phyloP scores from a whole-genome alignment of 2,113 vertebrate species.

The Neotoma lepida region DNA sequence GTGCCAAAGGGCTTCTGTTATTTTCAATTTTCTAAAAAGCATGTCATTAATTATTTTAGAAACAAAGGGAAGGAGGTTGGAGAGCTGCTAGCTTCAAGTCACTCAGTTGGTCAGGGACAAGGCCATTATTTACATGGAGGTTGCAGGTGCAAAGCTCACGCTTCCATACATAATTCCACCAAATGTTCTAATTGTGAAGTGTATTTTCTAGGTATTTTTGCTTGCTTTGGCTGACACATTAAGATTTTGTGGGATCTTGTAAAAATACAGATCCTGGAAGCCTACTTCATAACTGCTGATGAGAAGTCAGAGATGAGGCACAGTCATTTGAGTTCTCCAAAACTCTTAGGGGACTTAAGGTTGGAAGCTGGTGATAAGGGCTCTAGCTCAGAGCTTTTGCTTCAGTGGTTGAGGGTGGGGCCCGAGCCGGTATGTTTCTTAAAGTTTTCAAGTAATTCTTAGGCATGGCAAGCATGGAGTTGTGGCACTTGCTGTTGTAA shows the following conservation, averaged over 20 bases:
- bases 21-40: neutral
- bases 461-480: neutral
- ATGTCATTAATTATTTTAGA: conserved; percentile 36
- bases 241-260: neutral
- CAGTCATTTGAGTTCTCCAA: neutral
- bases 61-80: neutral
- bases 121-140: neutral
- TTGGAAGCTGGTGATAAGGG: neutral
- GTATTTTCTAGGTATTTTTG: conserved; percentile 2
- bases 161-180: neutral
- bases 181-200: neutral
- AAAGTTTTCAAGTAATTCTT: neutral
- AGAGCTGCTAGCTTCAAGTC: neutral
- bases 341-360: neutral
- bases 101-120: neutral
- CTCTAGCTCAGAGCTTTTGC: neutral
- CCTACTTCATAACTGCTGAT: neutral
- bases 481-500: neutral
- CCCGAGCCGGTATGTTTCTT: neutral
- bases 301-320: neutral
- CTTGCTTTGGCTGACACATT: neutral
- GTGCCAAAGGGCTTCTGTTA: neutral
- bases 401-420: neutral
- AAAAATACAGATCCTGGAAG: neutral
- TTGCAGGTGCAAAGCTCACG: neutral